Evolutionary conservation across 2,797 vertebrate species (phyloP).

Genomic region (Podargus strigoides): DNA sequence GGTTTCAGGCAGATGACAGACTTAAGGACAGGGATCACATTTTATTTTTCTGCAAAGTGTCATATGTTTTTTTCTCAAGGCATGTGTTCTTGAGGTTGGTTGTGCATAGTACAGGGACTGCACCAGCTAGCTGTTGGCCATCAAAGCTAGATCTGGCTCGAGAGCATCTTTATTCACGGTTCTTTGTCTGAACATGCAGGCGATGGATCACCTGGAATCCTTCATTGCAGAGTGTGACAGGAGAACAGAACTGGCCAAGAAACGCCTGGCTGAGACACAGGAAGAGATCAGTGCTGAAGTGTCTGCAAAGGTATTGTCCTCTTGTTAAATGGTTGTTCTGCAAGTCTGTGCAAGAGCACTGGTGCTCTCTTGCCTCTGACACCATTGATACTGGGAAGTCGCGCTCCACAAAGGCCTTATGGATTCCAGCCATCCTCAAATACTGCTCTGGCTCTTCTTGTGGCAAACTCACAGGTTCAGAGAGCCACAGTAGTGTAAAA

Average conservation of each 20-base stretch:
- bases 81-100: background rate
- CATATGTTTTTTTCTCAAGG: background rate
- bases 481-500: rapidly evolving
- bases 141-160: background rate
- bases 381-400: background rate
- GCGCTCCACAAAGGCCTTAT: background rate
- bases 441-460: background rate
- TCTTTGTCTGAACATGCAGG: slow-evolving; percentile 72
- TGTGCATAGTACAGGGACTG: background rate
- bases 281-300: slow-evolving; percentile 99
- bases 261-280: slow-evolving; percentile 97
- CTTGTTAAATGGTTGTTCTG: background rate
- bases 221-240: slow-evolving; percentile 97
- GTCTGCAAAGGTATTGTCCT: slow-evolving; percentile 86
- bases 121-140: background rate
- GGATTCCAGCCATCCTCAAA: background rate
- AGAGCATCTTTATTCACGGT: background rate
- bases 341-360: background rate
- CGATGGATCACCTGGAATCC: slow-evolving; percentile 95
- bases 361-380: background rate
- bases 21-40: background rate
- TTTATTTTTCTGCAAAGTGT: background rate
- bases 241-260: slow-evolving; percentile 96
- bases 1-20: background rate
- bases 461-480: background rate